Evolutionary conservation across 2,888 invertebrate species (phyloP), one percentile per base, ranked within the genome.

Genomic region (Polydesmus complanatus): DNA sequence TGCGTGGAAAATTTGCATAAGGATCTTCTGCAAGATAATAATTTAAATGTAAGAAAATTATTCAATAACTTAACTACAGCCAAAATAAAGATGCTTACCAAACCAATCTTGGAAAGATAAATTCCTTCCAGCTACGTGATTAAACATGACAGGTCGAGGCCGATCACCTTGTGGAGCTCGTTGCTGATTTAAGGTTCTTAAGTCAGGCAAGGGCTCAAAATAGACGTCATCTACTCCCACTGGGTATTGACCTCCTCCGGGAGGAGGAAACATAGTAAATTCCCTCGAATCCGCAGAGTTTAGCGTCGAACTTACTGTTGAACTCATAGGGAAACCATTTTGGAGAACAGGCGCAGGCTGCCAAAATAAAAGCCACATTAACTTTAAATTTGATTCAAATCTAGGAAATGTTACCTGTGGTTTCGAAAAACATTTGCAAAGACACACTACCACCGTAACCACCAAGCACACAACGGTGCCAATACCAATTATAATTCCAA

Each of bases 1-100:
- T 82, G 66, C 90, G 78, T 0, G 88, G 84, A 69, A 88, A 84
- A 71, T 85, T 82, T 64, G 78, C 78, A 64, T 76, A 73, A 8
- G 74, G 72, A 53, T 75, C 76, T 69, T 74, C 80, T 80, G 68
- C 21, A 63, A 60, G 53, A 63, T 59, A 50, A 8, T 18, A 61
- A 60, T 37, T 37, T 37, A 26, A n/a, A 50, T 19, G 47, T 18
- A 61, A 21, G 5, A 21, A 8, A 18, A 47, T 26, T 5, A 61
- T n/a, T 47, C 18, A 61, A 18, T 3, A 5, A 54, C 8, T n/a
- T 51, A 5, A 27, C 21, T 19, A 57, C 18, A 57, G 25, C 19
- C 3, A n/a, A 48, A 47, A 21, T 18, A 18, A 48, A 21, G 25
- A 56, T 56, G n/a, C n/a, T 60, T 53, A 67, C 65, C 64, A 57